phyloP scores from a whole-genome alignment of 2,888 invertebrate species.

The Mechanitis mazaeus region DNA sequence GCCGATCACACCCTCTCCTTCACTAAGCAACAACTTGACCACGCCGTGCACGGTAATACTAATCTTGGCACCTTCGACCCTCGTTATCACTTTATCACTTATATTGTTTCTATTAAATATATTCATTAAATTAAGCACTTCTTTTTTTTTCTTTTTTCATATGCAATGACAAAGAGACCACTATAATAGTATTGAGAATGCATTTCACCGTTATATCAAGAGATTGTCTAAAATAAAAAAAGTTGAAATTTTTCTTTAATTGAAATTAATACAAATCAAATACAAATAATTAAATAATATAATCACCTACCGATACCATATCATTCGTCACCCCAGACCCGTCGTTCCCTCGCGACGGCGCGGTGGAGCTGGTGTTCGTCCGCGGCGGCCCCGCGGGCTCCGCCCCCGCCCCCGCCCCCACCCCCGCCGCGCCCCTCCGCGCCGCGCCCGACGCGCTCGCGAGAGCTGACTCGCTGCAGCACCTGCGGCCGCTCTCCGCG shows the following conservation, averaged over 20 bases:
- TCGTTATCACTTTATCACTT: conserved; percentile 1
- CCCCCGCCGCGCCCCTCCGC: conserved; percentile 82
- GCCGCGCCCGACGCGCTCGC: conserved; percentile 84
- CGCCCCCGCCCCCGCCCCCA: conserved; percentile 79
- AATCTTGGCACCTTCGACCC: conserved; percentile 13
- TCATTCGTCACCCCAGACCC: conserved; percentile 74
- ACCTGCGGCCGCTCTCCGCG: conserved; percentile 62
- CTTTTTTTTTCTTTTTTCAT: not conserved
- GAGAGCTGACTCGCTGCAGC: conserved; percentile 87
- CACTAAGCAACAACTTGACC: conserved; percentile 90
- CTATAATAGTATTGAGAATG: no score
- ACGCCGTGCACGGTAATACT: conserved; percentile 84
- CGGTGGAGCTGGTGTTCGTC: conserved; percentile 89
- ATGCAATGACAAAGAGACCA: no score
- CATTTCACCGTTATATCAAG: no score
- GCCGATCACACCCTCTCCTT: conserved; percentile 89
- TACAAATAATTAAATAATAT: no score
- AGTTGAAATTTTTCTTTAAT: no score
- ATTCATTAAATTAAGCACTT: not conserved
- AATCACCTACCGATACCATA: no score
- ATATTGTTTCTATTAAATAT: not conserved
- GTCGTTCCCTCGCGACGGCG: conserved; percentile 88
- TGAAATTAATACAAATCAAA: no score
- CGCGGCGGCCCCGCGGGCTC: conserved; percentile 67
- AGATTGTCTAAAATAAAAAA: no score